phyloP scores from a whole-genome alignment of 2,113 vertebrate species.

The Chaetodon trifascialis region DNA sequence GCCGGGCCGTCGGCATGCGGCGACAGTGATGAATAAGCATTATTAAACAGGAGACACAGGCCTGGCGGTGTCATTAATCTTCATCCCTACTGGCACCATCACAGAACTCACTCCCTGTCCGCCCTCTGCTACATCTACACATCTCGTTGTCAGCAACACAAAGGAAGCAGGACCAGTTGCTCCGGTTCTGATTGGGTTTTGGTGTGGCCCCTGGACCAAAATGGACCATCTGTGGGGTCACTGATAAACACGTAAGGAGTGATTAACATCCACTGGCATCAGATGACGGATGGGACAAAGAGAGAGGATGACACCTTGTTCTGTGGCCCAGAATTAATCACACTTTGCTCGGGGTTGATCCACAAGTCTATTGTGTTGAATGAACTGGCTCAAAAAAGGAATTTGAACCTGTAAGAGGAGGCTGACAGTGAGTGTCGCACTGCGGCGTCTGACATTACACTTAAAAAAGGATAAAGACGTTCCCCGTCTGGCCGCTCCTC shows the following conservation, averaged over 20 bases:
- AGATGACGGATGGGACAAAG: conserved; percentile 54
- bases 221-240: conserved; percentile 43
- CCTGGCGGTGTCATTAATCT: conserved; percentile 73
- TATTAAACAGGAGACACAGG: conserved; percentile 75
- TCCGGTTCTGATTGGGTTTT: conserved; percentile 17
- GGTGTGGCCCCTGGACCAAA: conserved; percentile 3
- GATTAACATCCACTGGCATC: conserved; percentile 39
- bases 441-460: conserved; percentile 48
- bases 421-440: conserved; percentile 58
- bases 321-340: conserved; percentile 51
- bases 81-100: conserved; percentile 67
- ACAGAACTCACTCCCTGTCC: conserved; percentile 56
- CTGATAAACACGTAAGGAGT: background rate
- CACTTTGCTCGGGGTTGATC: conserved; percentile 46
- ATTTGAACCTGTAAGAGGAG: conserved; percentile 8
- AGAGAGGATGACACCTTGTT: conserved; percentile 23
- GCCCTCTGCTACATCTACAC: conserved; percentile 33
- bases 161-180: conserved; percentile 25
- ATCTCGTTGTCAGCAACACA: conserved; percentile 42
- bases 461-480: conserved; percentile 41
- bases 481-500: conserved; percentile 20
- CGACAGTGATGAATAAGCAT: conserved; percentile 79
- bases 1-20: conserved; percentile 4
- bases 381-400: conserved; percentile 22
- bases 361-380: conserved; percentile 39